Evolutionary conservation across 1,140 invertebrate species (phyloP).

Genomic region (Drosophila ohnishii): DNA sequence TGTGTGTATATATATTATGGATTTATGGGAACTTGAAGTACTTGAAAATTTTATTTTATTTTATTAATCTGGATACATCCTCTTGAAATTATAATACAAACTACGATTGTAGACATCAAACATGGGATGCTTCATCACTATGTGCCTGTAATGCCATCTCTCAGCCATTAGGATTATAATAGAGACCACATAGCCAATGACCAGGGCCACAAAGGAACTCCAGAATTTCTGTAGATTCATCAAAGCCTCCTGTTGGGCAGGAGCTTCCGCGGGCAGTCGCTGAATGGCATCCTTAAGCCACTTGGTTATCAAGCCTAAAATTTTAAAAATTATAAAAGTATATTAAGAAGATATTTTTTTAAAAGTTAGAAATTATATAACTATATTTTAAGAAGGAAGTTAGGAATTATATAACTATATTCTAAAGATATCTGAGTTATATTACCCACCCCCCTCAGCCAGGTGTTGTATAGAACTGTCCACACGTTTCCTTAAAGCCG

Average conservation of each 20-base stretch:
- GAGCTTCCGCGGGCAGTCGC: slow-evolving; percentile 83
- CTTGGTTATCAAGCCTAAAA: slow-evolving; percentile 86
- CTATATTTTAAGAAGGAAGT: too few species aligned
- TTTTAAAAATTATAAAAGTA: not conserved
- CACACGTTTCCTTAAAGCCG: slow-evolving; percentile 88
- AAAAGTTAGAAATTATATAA: too few species aligned
- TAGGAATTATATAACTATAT: too few species aligned
- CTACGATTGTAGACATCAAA: slow-evolving; percentile 87
- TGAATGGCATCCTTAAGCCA: slow-evolving; percentile 90
- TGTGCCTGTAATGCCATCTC: slow-evolving; percentile 87
- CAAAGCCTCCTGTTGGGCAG: slow-evolving; percentile 85
- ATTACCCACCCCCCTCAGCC: slow-evolving; percentile 86
- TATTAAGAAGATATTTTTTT: too few species aligned
- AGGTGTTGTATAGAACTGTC: slow-evolving; percentile 87
- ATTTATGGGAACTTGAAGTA: slow-evolving; percentile 3
- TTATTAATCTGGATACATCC: slow-evolving; percentile 51
- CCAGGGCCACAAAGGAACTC: slow-evolving; percentile 88
- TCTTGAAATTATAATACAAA: slow-evolving; percentile 77
- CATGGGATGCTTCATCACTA: slow-evolving; percentile 87
- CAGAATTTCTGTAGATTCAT: slow-evolving; percentile 90
- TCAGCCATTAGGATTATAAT: slow-evolving; percentile 85
- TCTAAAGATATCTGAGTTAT: too few species aligned
- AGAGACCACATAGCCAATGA: slow-evolving; percentile 87
- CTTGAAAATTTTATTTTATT: not conserved
- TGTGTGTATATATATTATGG: slow-evolving; percentile 21